Conservation (phyloP, 1,140 invertebrate genomes). For the Zaprionus gabonicus region DNA sequence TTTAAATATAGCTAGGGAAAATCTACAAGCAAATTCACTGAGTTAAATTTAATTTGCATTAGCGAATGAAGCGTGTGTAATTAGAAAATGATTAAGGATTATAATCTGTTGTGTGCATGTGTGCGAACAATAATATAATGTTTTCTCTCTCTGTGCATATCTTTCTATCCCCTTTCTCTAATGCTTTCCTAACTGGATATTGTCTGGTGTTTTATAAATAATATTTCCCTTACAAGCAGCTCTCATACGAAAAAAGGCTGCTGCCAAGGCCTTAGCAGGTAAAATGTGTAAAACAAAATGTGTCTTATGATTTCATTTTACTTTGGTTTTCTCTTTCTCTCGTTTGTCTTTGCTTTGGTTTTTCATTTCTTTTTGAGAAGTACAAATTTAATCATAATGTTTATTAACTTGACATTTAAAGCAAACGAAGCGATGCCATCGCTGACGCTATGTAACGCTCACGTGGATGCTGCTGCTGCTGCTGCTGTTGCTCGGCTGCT, state of each 20-base stretch:
- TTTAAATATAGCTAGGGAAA: conserved; percentile 13
- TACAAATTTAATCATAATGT: conserved; percentile 41
- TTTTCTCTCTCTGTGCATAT: conserved; percentile 15
- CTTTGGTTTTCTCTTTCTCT: conserved; percentile 18
- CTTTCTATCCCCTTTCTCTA: not conserved
- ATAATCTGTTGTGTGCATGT: not conserved
- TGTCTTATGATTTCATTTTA: conserved; percentile 17
- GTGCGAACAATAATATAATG: conserved; percentile 7
- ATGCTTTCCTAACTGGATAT: conserved; percentile 39
- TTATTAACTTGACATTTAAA: conserved; percentile 72
- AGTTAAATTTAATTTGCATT: conserved; percentile 7
- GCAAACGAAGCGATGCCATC: conserved; percentile 61
- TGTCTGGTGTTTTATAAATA: conserved; percentile 3
- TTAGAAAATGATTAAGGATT: not conserved
- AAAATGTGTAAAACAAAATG: not conserved
- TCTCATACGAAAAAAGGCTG: conserved; percentile 78
- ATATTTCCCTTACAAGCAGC: conserved; percentile 45
- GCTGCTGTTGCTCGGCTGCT: conserved; percentile 44
- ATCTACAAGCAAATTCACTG: conserved; percentile 15
- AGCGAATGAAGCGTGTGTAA: conserved; percentile 4
- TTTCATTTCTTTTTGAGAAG: conserved; percentile 26
- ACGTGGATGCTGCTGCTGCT: conserved; percentile 56
- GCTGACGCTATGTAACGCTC: conserved; percentile 65
- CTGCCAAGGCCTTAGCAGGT: conserved; percentile 43
- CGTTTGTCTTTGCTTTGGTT: not conserved